These are phyloP conservation scores for Escarpia spicata DNA, from an alignment of 2,888 invertebrate species.

Conservation along the genomic window DNA sequence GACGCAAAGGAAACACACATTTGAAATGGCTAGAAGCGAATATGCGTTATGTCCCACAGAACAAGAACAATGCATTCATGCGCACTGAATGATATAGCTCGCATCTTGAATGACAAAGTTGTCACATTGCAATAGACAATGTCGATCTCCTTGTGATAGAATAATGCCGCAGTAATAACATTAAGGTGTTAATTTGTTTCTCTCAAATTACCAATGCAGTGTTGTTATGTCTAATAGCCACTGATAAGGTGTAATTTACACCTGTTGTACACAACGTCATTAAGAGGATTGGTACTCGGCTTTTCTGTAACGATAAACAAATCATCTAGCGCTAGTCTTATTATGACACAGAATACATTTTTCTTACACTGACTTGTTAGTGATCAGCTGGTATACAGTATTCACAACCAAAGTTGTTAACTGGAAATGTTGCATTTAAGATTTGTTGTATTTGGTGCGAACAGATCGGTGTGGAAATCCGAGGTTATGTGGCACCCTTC, in stretches of 20 bases:
- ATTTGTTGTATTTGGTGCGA: background rate
- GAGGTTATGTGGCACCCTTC: background rate
- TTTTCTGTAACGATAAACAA: background rate
- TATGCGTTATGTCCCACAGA: background rate
- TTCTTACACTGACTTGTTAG: background rate
- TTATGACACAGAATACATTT: background rate
- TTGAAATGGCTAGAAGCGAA: background rate
- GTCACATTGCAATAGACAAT: background rate
- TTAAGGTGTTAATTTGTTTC: background rate
- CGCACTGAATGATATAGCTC: background rate
- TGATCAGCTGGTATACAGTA: background rate
- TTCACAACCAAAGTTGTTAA: background rate
- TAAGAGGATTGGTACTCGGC: background rate
- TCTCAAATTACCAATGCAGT: background rate
- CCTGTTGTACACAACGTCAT: background rate
- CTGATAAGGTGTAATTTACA: background rate
- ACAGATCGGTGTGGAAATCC: background rate
- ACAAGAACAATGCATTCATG: background rate
- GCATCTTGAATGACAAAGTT: background rate
- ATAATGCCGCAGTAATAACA: background rate
- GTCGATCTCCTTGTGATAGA: background rate
- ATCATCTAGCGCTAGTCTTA: background rate
- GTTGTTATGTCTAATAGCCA: background rate
- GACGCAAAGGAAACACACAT: background rate
- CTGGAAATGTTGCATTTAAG: background rate